Percentiles rank a stretch among this genome's conserved stretches.
These are phyloP conservation scores for Nomada ferruginata DNA, from an alignment of 2,888 invertebrate genomes.

Conservation along the genomic window DNA sequence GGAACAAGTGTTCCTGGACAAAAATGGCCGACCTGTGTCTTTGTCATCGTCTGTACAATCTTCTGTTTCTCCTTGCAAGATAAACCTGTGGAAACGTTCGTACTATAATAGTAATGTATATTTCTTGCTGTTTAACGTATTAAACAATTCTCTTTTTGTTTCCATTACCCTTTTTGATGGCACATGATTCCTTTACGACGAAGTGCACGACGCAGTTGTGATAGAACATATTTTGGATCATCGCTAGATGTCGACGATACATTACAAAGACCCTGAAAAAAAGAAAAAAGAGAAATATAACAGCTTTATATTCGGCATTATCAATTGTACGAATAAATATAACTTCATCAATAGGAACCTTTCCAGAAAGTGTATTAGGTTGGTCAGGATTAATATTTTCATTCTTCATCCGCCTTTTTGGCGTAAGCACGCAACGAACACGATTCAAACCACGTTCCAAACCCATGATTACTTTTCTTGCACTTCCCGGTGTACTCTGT, in stretches of 20 bases:
- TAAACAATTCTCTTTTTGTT: neutral
- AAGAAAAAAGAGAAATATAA: neutral
- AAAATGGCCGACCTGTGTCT: conserved; percentile 69
- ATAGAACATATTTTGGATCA: conserved; percentile 88
- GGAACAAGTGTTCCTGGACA: conserved; percentile 84
- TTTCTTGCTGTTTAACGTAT: conserved; percentile 1
- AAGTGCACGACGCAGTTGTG: conserved; percentile 87
- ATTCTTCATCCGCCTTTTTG: conserved; percentile 84
- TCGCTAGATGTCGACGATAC: conserved; percentile 89
- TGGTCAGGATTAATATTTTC: conserved; percentile 77
- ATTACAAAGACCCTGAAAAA: conserved; percentile 87
- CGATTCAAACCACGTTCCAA: conserved; percentile 89
- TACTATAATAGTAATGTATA: neutral
- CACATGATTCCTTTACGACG: conserved; percentile 87
- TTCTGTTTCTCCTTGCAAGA: conserved; percentile 88
- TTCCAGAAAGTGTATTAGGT: conserved; percentile 85
- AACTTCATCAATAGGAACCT: conserved; percentile 79
- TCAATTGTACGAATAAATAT: neutral
- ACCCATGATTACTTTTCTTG: conserved; percentile 87
- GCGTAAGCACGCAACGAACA: conserved; percentile 89
- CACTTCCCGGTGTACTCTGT: conserved; percentile 85
- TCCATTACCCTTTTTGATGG: conserved; percentile 87
- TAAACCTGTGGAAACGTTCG: conserved; percentile 85
- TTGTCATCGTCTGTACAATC: conserved; percentile 71
- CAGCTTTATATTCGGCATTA: neutral